phyloP scores from a whole-genome alignment of 2,113 vertebrate species.

The Rattus rattus region DNA sequence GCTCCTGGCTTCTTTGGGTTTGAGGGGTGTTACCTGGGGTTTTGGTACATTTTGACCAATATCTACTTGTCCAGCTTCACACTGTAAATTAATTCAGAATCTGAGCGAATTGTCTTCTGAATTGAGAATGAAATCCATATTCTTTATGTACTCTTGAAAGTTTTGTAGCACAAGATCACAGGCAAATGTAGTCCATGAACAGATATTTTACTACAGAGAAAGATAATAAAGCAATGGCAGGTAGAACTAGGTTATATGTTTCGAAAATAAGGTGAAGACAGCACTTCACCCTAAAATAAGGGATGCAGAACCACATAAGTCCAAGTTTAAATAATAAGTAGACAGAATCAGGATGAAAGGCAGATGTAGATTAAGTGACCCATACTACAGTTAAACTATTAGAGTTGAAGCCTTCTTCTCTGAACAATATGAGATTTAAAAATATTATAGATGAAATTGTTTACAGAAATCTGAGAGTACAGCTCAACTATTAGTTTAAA shows the following conservation, averaged over 20 bases:
- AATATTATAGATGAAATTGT: neutral
- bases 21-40: no score
- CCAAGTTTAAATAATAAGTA: neutral
- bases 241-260: neutral
- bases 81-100: neutral
- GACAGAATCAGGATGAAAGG: neutral
- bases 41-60: no score
- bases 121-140: neutral
- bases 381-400: neutral
- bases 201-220: neutral
- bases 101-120: neutral
- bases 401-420: neutral
- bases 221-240: neutral
- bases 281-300: neutral
- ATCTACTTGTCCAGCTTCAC: neutral
- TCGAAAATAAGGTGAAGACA: neutral
- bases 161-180: neutral
- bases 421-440: neutral
- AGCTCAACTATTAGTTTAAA: neutral
- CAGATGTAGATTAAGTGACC: neutral
- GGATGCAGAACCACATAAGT: neutral
- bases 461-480: neutral
- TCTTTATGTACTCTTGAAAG: neutral
- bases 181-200: neutral
- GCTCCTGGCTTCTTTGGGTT: no score